phyloP scores from a whole-genome alignment of 2,888 invertebrate genomes.

The Chalcis sispes region DNA sequence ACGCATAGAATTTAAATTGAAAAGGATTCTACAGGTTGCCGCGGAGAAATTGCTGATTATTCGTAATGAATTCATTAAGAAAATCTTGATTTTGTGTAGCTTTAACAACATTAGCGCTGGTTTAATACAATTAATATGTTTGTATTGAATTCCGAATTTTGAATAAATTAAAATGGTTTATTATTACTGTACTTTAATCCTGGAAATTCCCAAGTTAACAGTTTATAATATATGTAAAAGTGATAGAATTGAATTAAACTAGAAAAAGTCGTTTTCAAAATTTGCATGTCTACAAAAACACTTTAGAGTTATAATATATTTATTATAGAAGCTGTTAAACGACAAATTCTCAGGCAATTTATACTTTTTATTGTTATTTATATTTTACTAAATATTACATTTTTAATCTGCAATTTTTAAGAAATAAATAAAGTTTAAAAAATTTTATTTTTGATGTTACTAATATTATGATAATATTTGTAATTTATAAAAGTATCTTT shows the following conservation, averaged over 20 bases:
- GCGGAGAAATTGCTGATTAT: not conserved
- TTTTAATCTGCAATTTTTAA: no score
- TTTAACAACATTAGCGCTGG: not conserved
- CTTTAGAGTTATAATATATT: not conserved
- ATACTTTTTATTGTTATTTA: not conserved
- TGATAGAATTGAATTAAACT: not conserved
- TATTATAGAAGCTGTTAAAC: no score
- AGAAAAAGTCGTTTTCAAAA: constrained; percentile 12
- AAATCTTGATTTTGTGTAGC: not conserved
- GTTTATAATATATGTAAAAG: not conserved
- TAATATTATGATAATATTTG: no score
- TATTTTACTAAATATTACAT: no score
- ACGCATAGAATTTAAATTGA: constrained; percentile 15
- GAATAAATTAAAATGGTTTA: no score
- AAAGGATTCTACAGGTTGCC: not conserved
- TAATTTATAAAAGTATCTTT: no score
- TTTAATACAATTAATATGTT: not conserved
- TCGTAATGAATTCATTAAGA: not conserved
- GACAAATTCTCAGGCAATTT: not conserved
- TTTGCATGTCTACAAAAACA: constrained; percentile 16
- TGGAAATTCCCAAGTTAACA: no score
- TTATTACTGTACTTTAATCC: no score
- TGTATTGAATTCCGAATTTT: not conserved
- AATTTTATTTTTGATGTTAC: no score
- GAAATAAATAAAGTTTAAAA: no score